Conservation (phyloP, 2,797 vertebrate species). For the Pangasius krempfi region DNA sequence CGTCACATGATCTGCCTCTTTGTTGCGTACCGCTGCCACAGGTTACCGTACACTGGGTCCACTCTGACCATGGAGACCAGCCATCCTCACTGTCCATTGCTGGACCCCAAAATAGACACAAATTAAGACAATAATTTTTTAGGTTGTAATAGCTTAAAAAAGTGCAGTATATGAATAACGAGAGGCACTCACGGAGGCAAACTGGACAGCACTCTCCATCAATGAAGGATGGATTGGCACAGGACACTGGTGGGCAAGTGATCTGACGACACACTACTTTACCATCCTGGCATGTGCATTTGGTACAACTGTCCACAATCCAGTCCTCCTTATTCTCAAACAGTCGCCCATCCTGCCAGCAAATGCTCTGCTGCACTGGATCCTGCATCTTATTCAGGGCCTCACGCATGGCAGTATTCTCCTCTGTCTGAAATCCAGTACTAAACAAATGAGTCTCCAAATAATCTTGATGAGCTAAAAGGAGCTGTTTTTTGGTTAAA, state of each 20-base stretch:
- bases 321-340: constrained; percentile 89
- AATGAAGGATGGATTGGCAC: constrained; percentile 81
- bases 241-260: constrained; percentile 86
- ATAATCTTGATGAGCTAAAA: constrained; percentile 22
- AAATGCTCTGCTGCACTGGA: constrained; percentile 77
- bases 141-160: background rate
- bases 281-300: constrained; percentile 90
- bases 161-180: background rate
- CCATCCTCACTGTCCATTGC: constrained; percentile 82
- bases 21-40: constrained; percentile 93
- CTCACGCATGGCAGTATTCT: constrained; percentile 90
- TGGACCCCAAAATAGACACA: constrained; percentile 27
- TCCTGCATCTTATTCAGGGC: constrained; percentile 80
- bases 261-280: constrained; percentile 90
- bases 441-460: constrained; percentile 36
- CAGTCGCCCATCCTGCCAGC: constrained; percentile 90
- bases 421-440: constrained; percentile 79
- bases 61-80: constrained; percentile 97
- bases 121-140: background rate
- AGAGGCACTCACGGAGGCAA: constrained; percentile 83
- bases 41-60: constrained; percentile 90
- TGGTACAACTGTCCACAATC: constrained; percentile 94
- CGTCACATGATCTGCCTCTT: constrained; percentile 91
- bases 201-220: constrained; percentile 92
- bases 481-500: constrained; percentile 12